Conservation (phyloP, 2,113 vertebrate genomes). For the Vidua macroura region DNA sequence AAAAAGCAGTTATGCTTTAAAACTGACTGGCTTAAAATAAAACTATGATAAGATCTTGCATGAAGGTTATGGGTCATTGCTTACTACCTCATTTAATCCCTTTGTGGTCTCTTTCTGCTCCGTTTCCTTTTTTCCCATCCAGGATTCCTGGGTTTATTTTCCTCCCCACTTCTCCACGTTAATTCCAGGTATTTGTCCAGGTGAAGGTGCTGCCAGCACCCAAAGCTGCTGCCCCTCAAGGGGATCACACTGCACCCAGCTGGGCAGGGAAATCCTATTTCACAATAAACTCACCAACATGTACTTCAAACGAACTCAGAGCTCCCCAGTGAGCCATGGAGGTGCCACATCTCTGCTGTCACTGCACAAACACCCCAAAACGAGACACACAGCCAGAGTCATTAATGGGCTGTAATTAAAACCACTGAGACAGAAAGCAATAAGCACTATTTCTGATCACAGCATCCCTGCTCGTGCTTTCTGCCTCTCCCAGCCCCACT, state of each 20-base stretch:
- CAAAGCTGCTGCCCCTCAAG: accelerated
- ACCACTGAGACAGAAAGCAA: not conserved
- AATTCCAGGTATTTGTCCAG: accelerated
- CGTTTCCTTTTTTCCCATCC: slow-evolving; percentile 35
- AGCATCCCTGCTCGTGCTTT: not conserved
- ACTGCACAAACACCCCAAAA: not conserved
- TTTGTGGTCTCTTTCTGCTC: slow-evolving; percentile 65
- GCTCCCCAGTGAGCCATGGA: not conserved
- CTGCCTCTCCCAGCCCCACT: not conserved
- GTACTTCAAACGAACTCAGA: accelerated
- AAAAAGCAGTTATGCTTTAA: slow-evolving; percentile 15
- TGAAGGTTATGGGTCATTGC: slow-evolving; percentile 65
- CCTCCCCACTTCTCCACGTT: accelerated
- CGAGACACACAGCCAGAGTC: not conserved
- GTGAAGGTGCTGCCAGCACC: not conserved
- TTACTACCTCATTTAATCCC: slow-evolving; percentile 66
- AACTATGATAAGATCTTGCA: slow-evolving; percentile 14
- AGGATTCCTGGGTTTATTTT: accelerated
- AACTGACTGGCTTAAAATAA: slow-evolving; percentile 26
- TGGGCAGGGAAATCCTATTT: not conserved
- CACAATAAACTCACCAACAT: accelerated
- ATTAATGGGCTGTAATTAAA: not conserved
- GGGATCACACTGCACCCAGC: accelerated
- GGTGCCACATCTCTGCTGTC: not conserved
- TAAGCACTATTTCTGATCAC: not conserved